A percentile compares a stretch with the other conserved stretches of the same genome.
Conservation (phyloP, 2,797 vertebrate genomes). For the Sitta carolinensis region DNA sequence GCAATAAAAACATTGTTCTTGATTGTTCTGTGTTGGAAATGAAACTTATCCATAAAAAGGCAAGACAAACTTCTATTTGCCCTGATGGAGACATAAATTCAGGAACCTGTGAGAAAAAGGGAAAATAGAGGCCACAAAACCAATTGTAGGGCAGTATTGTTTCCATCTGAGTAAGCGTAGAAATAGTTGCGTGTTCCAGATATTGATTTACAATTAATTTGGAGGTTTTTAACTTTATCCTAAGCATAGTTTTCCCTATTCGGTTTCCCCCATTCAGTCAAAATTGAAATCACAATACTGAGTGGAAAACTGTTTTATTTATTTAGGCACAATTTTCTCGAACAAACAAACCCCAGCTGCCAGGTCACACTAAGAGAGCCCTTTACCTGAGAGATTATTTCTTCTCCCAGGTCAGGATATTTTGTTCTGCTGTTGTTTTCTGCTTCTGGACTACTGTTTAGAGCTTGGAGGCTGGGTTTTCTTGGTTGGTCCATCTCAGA, state of each 20-base stretch:
- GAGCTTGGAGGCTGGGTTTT: neutral
- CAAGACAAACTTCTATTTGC: neutral
- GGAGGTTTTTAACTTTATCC: neutral
- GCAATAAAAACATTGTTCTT: neutral
- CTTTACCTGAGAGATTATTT: neutral
- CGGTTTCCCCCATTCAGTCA: neutral
- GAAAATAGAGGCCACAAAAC: neutral
- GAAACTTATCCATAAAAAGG: neutral
- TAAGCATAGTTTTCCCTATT: neutral
- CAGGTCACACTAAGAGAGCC: neutral
- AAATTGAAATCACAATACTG: neutral
- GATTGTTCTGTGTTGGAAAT: neutral
- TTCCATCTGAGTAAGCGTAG: neutral
- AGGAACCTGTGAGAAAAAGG: neutral
- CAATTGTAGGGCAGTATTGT: neutral
- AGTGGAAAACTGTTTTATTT: neutral
- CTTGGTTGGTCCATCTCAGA: neutral
- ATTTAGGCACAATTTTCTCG: neutral
- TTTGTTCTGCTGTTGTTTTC: neutral
- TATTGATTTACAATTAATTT: neutral
- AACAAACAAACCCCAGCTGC: neutral
- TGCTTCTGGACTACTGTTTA: neutral
- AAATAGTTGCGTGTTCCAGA: neutral
- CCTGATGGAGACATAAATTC: neutral
- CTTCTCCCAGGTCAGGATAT: rapidly evolving